Evolutionary conservation across 2,888 invertebrate species (phyloP).

Genomic region (Copidosoma aretas): DNA sequence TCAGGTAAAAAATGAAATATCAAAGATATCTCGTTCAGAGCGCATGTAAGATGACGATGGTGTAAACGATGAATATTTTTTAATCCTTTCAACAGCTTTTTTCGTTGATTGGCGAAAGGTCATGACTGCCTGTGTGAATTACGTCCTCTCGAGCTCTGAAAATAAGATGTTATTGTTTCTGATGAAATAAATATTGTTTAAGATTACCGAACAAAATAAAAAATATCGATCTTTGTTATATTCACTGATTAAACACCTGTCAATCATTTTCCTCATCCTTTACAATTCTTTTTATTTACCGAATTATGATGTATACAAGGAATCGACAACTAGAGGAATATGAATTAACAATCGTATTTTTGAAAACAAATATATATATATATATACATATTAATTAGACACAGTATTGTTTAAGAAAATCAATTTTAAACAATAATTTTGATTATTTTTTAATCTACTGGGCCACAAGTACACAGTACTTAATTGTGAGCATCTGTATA

Average conservation of each 20-base stretch:
- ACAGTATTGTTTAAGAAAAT: slow-evolving; percentile 6
- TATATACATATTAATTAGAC: slow-evolving; percentile 7
- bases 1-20: slow-evolving; percentile 30
- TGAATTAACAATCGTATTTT: background rate
- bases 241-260: slow-evolving; percentile 23
- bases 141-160: slow-evolving; percentile 50
- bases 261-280: slow-evolving; percentile 12
- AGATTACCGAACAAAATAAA: slow-evolving; percentile 52
- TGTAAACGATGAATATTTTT: slow-evolving; percentile 49
- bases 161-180: slow-evolving; percentile 56
- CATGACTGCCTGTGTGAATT: slow-evolving; percentile 45
- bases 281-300: background rate
- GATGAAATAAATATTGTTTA: slow-evolving; percentile 56
- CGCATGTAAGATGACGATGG: slow-evolving; percentile 43
- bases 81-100: slow-evolving; percentile 56
- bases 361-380: background rate
- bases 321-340: too few relatives aligned
- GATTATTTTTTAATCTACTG: background rate
- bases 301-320: background rate
- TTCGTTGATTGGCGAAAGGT: slow-evolving; percentile 55
- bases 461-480: slow-evolving; percentile 15
- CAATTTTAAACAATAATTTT: slow-evolving; percentile 1
- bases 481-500: slow-evolving; percentile 15
- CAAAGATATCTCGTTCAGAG: slow-evolving; percentile 49
- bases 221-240: slow-evolving; percentile 47